Conservation (phyloP, 2,797 vertebrate genomes). For the Pogonophryne albipinna region DNA sequence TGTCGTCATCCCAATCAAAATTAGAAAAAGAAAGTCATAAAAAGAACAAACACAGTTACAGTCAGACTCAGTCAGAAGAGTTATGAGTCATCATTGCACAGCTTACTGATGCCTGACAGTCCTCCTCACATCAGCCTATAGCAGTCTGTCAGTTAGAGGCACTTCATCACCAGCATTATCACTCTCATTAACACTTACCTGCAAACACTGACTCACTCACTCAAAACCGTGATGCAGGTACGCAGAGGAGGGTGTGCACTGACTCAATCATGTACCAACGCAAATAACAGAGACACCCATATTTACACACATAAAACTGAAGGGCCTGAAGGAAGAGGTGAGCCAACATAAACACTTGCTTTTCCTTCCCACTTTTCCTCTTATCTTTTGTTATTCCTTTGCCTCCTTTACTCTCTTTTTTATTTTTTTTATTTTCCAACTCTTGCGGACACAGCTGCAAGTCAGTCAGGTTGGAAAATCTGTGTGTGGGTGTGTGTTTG, state of each 20-base stretch:
- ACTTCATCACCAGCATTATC: slow-evolving; percentile 40
- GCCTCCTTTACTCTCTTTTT: slow-evolving; percentile 24
- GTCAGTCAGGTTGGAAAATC: slow-evolving; percentile 55
- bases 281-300: slow-evolving; percentile 6
- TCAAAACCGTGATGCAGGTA: slow-evolving; percentile 5
- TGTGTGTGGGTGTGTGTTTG: slow-evolving; percentile 60
- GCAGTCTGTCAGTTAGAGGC: slow-evolving; percentile 32
- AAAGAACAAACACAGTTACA: slow-evolving; percentile 15
- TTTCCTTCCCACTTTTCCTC: slow-evolving; percentile 40
- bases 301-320: slow-evolving; percentile 16
- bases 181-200: slow-evolving; percentile 30
- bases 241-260: not conserved
- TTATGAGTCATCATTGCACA: slow-evolving; percentile 38
- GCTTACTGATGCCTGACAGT: slow-evolving; percentile 46
- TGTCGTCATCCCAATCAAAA: slow-evolving; percentile 7
- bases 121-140: slow-evolving; percentile 15
- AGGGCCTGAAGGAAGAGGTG: slow-evolving; percentile 21
- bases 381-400: slow-evolving; percentile 63
- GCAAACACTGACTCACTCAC: slow-evolving; percentile 35
- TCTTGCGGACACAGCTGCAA: slow-evolving; percentile 76
- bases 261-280: not conserved
- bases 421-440: no score
- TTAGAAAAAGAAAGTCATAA: not conserved
- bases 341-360: slow-evolving; percentile 52
- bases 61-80: slow-evolving; percentile 33